Evolutionary conservation across 2,888 invertebrate genomes (phyloP), one percentile per base, ranked within the genome.

Genomic region (Graphium colonna): DNA sequence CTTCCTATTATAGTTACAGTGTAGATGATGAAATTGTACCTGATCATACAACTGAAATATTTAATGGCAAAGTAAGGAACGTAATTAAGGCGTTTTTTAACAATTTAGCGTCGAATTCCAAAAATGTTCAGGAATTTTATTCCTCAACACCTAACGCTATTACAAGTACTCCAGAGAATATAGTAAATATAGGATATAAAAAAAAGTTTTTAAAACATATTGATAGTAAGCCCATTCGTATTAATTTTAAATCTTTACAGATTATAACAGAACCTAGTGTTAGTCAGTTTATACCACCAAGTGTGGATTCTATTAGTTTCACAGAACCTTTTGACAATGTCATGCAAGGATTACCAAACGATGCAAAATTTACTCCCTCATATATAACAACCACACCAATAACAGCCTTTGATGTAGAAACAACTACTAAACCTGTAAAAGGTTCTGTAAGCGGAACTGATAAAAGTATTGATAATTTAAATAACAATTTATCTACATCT

Each of bases 21-120:
- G 65, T 88, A 52, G 74, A 78, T 61, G 88, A 87, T 55, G 86
- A 86, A 50, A 63, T 67, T 10, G 60, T 79, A 8, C 73, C 79
- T 33, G 80, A 87, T 59, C 79, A 82, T 58, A 87, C 89, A 0
- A 87, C 88, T 9, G 86, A 88, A 71, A 70, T 86, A 43, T 82
- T 88, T 58, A 80, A 75, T 59, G 75, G 77, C 52, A 81, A 73
- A 58, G 81, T 86, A 1, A 82, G 77, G 73, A 81, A 79, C 62
- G 78, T 87, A 1, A 76, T 89, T 31, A 81, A 78, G 71, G 75
- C 82, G 17, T 86, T 89, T 56, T 75, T 88, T 39, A 77, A 78
- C 58, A 78, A 77, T 59, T 71, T 82, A 41, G 58, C 65, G 18
- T 75, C 75, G 21, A 73, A 75, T 33, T 67, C 73, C 38, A 68